Percentiles rank a stretch among this genome's conserved stretches.
These are phyloP conservation scores for Merops nubicus DNA, from an alignment of 2,113 vertebrate species.

Conservation along the genomic window DNA sequence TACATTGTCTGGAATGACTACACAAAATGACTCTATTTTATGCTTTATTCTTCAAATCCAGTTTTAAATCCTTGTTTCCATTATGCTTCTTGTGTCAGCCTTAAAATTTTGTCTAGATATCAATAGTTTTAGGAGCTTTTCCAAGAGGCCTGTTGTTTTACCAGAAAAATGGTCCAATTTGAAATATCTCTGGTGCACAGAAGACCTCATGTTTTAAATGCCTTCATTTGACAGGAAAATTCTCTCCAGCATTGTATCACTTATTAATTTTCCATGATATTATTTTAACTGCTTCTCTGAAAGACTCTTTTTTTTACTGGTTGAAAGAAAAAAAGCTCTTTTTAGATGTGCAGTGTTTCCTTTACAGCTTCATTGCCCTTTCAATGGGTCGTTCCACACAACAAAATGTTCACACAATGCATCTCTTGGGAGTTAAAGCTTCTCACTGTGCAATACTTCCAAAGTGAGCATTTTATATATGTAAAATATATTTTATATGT, in stretches of 20 bases:
- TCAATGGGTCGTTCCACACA: conserved; percentile 11
- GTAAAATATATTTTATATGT: no score
- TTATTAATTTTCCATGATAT: conserved; percentile 17
- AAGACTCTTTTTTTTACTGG: not conserved
- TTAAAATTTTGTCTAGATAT: not conserved
- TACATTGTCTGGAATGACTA: not conserved
- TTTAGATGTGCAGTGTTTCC: not conserved
- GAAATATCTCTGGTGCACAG: not conserved
- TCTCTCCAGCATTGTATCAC: conserved; percentile 18
- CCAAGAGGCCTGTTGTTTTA: not conserved
- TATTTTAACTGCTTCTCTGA: conserved; percentile 16
- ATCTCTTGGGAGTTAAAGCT: not conserved
- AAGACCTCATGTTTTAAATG: not conserved
- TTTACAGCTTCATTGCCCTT: conserved; percentile 37
- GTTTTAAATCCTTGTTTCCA: not conserved
- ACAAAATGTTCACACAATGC: conserved; percentile 44
- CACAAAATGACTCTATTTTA: not conserved
- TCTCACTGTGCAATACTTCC: not conserved
- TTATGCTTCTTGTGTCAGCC: not conserved
- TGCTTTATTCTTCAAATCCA: not conserved
- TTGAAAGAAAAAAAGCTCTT: conserved; percentile 35
- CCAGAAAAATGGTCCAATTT: not conserved
- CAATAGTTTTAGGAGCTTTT: not conserved
- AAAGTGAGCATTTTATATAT: conserved; percentile 13
- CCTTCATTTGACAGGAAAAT: conserved; percentile 20